phyloP scores from a whole-genome alignment of 2,888 invertebrate genomes.

The Meliscaeva auricollis region DNA sequence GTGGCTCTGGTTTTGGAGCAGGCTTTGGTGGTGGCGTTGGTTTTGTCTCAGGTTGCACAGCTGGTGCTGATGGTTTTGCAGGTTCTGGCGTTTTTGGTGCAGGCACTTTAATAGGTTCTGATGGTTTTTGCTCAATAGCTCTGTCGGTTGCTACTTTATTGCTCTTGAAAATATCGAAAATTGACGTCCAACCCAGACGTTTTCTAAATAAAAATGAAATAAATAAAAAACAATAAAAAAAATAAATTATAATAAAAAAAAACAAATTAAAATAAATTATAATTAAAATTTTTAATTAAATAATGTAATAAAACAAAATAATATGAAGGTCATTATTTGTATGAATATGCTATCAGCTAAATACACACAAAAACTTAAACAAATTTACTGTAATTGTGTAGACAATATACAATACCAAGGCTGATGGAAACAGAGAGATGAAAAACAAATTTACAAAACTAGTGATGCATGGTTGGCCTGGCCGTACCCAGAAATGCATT shows the following conservation, averaged over 20 bases:
- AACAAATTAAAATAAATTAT: too few species aligned
- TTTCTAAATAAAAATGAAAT: constrained; percentile 80
- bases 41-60: constrained; percentile 50
- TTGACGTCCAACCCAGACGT: constrained; percentile 82
- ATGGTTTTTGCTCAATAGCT: constrained; percentile 78
- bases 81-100: constrained; percentile 72
- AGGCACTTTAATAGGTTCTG: constrained; percentile 64
- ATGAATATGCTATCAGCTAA: not conserved
- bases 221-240: constrained; percentile 77
- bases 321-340: constrained; percentile 22
- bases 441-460: constrained; percentile 43
- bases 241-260: constrained; percentile 63
- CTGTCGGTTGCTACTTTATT: constrained; percentile 79
- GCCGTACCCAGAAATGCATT: constrained; percentile 58
- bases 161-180: constrained; percentile 81
- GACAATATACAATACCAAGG: not conserved
- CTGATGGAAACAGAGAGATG: not conserved
- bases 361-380: not conserved
- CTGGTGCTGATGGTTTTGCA: constrained; percentile 45
- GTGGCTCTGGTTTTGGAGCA: constrained; percentile 51
- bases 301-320: not conserved
- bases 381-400: not conserved
- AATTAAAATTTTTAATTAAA: constrained; percentile 9
- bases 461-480: constrained; percentile 69
- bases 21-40: constrained; percentile 59